Conservation (phyloP, 2,113 vertebrate genomes). For the Galeopterus variegatus region DNA sequence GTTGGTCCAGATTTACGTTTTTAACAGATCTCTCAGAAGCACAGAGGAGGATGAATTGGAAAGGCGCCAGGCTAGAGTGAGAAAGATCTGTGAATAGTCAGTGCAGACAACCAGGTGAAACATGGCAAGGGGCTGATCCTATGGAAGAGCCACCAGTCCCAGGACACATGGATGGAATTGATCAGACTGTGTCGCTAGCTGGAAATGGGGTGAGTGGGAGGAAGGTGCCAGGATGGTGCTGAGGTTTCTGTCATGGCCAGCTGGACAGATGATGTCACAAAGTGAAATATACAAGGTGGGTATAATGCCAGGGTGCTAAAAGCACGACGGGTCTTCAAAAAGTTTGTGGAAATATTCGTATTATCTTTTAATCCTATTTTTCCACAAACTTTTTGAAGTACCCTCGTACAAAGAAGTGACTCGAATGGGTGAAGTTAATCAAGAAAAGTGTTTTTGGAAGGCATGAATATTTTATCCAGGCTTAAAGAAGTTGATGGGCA, state of each 20-base stretch:
- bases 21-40: neutral
- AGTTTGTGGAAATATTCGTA: too few relatives aligned
- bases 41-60: neutral
- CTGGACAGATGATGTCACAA: neutral
- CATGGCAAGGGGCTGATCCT: neutral
- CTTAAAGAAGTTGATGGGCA: neutral
- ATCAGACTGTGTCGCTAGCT: neutral
- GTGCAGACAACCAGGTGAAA: neutral
- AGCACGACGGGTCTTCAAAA: too few relatives aligned
- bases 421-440: neutral
- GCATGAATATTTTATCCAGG: neutral
- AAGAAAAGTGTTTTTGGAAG: constrained; percentile 30
- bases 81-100: neutral
- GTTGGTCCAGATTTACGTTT: neutral
- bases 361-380: too few relatives aligned
- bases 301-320: neutral
- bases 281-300: neutral
- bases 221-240: neutral
- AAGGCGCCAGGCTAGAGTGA: neutral
- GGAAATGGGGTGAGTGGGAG: neutral
- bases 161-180: neutral
- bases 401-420: neutral
- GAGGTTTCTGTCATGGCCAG: neutral
- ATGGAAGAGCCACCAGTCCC: fast-evolving
- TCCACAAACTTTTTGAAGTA: too few relatives aligned